Conservation (phyloP, 2,797 vertebrate genomes). For the Manis crassicaudata region DNA sequence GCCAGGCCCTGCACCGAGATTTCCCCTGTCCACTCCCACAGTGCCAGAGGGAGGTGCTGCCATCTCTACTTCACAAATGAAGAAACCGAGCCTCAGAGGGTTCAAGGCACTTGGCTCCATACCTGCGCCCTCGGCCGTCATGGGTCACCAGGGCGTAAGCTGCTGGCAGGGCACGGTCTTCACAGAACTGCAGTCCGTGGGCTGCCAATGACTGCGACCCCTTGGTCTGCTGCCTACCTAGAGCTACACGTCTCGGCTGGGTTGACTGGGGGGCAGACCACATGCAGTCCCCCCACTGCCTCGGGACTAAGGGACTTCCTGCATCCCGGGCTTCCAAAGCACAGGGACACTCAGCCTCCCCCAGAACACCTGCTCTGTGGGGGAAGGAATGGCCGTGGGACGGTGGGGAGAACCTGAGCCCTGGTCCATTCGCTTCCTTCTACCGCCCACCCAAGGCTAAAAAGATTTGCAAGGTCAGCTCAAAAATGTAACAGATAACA, state of each 20-base stretch:
- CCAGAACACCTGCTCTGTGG: no score
- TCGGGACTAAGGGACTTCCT: background rate
- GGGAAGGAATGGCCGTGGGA: background rate
- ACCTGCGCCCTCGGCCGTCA: background rate
- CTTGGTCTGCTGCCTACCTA: background rate
- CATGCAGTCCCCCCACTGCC: background rate
- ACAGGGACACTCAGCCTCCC: background rate
- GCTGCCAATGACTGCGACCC: background rate
- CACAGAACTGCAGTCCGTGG: background rate
- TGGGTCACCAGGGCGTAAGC: background rate
- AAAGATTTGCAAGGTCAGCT: background rate
- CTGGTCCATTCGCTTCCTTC: background rate
- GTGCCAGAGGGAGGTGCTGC: background rate
- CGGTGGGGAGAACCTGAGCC: background rate
- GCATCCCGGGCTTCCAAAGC: fast-evolving
- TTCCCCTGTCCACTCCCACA: background rate
- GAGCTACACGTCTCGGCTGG: background rate
- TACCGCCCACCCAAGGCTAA: background rate
- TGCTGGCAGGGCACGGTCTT: background rate
- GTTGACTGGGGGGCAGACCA: background rate
- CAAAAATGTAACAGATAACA: background rate
- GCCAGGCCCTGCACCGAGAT: background rate
- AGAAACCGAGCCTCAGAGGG: background rate
- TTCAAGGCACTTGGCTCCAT: background rate
- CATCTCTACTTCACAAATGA: background rate